Evolutionary conservation across 2,888 invertebrate genomes (phyloP).

Genomic region (Erebia aethiops): DNA sequence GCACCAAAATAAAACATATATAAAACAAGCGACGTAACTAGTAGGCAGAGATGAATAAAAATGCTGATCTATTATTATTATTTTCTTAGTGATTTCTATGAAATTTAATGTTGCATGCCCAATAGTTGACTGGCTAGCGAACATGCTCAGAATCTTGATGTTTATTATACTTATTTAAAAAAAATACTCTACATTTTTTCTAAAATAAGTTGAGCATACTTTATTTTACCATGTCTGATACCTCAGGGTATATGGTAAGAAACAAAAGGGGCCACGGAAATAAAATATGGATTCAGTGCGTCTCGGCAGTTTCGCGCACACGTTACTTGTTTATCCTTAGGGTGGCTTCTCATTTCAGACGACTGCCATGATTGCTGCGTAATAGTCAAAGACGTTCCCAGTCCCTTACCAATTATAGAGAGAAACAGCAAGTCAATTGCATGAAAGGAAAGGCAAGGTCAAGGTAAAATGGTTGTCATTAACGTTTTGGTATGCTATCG

Average conservation of each 20-base stretch:
- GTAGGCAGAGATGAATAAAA: no score
- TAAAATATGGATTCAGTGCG: constrained; percentile 79
- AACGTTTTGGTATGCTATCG: constrained; percentile 56
- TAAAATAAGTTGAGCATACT: constrained; percentile 49
- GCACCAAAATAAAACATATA: no score
- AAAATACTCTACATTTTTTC: background rate
- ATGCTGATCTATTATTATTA: no score
- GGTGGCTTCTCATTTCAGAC: constrained; percentile 78
- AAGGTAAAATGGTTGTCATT: constrained; percentile 53
- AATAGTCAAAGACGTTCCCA: constrained; percentile 61
- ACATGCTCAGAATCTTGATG: no score
- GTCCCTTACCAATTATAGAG: constrained; percentile 42
- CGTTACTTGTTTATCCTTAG: constrained; percentile 82
- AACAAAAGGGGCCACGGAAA: constrained; percentile 60
- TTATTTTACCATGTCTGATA: constrained; percentile 20
- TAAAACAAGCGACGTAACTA: no score
- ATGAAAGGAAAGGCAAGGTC: constrained; percentile 50
- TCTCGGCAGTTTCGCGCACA: constrained; percentile 77
- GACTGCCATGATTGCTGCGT: constrained; percentile 79
- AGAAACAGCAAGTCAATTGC: constrained; percentile 35
- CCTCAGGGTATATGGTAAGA: constrained; percentile 46
- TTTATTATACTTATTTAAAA: background rate
- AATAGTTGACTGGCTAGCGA: no score
- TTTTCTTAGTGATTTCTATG: no score
- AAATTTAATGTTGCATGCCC: no score